Evolutionary conservation across 2,888 invertebrate species (phyloP), one percentile per base, ranked within the genome.

Genomic region (Diarsia brunnea): DNA sequence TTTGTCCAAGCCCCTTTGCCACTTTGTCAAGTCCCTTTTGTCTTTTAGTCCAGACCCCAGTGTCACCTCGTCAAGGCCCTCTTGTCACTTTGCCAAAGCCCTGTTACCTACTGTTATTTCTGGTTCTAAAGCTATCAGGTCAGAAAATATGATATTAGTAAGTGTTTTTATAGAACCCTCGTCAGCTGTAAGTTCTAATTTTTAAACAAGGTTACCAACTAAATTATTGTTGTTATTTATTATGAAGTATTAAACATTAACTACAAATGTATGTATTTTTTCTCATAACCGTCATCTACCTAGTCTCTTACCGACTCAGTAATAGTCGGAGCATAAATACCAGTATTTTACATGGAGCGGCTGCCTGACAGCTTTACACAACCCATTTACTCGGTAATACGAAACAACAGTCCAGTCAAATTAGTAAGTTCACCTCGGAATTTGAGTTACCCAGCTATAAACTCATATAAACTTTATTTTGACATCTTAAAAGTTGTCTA

Each of bases 211-310:
- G 61, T 77, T 77, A 55, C 53, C 61, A 78, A 77, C 61, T 77
- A 76, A 82, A 77, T 82, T 76, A 78, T 82, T 82, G 66, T 76
- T 63, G 61, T 82, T 24, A 67, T 76, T 76, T 75, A 55, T 61
- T n/a, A 49, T 49, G 11, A 66, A 53, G 2, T 53, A 78, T 66
- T 66, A 76, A 31, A 55, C 14, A 7, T 61, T 63, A 8, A 43
- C 58, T n/a, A 51, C 24, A 12, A 61, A 51, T 8, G 0, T 31
- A 8, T 21, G 0, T 47, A 0, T 38, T 61, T 53, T 43, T 74
- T 21, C 8, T n/a, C 16, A 31, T 10, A 2, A 16, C 3, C 8
- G 2, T 11, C 11, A 4, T n/a, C 1, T 24, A 14, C 43, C 21
- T 14, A 24, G 24, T 19, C 1, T 65, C 43, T 43, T 1, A 1